Evolutionary conservation across 2,797 vertebrate genomes (phyloP).

Genomic region (Philypnodon macrostomus): DNA sequence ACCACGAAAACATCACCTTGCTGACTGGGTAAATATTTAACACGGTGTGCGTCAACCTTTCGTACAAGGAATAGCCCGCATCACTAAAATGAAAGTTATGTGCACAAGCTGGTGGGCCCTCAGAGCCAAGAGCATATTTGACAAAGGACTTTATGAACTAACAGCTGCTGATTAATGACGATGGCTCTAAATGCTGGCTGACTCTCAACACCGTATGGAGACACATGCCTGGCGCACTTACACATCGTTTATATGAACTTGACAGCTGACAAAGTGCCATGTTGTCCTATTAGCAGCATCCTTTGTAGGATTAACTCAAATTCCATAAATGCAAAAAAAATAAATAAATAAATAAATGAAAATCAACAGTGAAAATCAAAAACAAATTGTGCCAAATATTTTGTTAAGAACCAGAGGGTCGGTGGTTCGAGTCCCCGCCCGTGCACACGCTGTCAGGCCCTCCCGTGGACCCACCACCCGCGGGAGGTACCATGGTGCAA

Average conservation of each 20-base stretch:
- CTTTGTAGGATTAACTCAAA: no score
- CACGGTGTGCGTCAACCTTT: conserved; percentile 26
- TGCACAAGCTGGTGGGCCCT: conserved; percentile 40
- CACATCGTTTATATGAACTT: conserved; percentile 60
- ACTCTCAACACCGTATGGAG: conserved; percentile 52
- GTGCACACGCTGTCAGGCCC: no score
- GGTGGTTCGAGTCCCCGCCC: no score
- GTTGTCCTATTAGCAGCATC: conserved; percentile 48
- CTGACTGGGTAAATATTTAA: conserved; percentile 40
- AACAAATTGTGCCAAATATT: no score
- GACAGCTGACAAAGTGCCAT: conserved; percentile 64
- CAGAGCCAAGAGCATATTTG: conserved; percentile 46
- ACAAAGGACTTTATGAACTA: conserved; percentile 60
- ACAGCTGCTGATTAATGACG: conserved; percentile 71
- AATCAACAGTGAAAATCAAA: no score
- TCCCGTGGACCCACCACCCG: no score
- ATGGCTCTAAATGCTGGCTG: conserved; percentile 64
- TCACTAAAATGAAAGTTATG: conserved; percentile 21
- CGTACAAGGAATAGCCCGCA: conserved; percentile 2
- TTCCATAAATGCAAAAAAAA: no score
- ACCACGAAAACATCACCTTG: conserved; percentile 25
- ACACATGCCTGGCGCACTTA: conserved; percentile 58
- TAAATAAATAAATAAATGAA: no score
- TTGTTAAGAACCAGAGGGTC: no score
- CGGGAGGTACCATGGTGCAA: no score